Evolutionary conservation across 2,888 invertebrate species (phyloP).

Genomic region (Ceratothoa steindachneri): DNA sequence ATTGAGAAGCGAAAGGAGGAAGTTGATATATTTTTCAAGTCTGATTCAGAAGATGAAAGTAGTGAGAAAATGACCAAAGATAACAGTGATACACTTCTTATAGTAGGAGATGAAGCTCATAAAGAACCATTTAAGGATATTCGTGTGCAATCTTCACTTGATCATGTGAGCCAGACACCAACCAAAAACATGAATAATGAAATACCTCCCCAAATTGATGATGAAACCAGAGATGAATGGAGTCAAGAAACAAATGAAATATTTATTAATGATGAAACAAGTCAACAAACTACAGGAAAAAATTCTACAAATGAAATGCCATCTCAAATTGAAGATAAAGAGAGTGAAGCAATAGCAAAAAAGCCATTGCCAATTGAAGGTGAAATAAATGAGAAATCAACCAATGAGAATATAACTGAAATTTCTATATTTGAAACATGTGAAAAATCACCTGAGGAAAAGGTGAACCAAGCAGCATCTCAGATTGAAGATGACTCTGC

Average conservation of each 20-base stretch:
- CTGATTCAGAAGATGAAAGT: conserved; percentile 60
- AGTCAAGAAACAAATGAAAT: no score
- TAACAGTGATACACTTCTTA: not conserved
- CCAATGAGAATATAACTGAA: no score
- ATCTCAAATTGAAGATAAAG: not conserved
- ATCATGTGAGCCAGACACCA: no score
- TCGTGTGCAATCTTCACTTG: no score
- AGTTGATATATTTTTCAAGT: conserved; percentile 70
- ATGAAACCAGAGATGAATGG: not conserved
- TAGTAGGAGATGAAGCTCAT: not conserved
- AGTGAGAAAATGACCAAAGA: conserved; percentile 50
- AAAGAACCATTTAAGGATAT: not conserved
- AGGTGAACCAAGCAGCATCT: no score
- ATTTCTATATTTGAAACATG: no score
- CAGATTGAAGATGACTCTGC: no score
- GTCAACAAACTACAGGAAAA: no score
- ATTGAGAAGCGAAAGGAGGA: conserved; percentile 70
- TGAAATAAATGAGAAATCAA: no score
- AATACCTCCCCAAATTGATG: not conserved
- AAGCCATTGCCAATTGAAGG: not conserved
- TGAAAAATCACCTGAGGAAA: no score
- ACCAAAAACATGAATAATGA: not conserved
- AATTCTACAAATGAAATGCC: not conserved
- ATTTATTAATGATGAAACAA: no score
- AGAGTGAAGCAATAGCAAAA: not conserved